A percentile compares a stretch with the other conserved stretches of the same genome.
phyloP scores from a whole-genome alignment of 2,888 invertebrate genomes.

The Rhimphoctona megacephalus region DNA sequence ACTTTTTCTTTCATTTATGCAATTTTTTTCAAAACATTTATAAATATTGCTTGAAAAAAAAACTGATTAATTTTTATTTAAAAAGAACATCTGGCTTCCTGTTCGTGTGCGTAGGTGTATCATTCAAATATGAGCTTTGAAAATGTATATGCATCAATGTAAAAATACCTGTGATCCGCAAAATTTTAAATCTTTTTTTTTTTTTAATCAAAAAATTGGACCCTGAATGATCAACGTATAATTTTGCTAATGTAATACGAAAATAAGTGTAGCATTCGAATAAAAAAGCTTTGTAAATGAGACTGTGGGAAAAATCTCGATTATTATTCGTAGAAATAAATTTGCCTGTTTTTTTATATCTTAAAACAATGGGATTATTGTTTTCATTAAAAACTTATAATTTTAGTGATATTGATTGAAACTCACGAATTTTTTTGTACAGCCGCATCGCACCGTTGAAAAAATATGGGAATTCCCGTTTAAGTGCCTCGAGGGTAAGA shows the following conservation, averaged over 20 bases:
- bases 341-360: background rate
- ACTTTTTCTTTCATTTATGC: background rate
- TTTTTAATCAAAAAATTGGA: background rate
- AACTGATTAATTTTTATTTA: background rate
- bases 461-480: slow-evolving; percentile 86
- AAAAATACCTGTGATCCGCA: background rate
- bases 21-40: background rate
- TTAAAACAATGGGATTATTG: background rate
- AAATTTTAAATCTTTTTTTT: background rate
- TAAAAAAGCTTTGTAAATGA: slow-evolving; percentile 16
- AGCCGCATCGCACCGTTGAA: slow-evolving; percentile 86
- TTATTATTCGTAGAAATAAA: background rate
- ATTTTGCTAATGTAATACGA: background rate
- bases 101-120: background rate
- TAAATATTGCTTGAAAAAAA: background rate
- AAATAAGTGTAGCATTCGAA: background rate
- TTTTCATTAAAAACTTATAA: slow-evolving; percentile 1
- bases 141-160: background rate
- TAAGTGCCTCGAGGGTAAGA: slow-evolving; percentile 86
- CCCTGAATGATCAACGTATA: background rate
- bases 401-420: slow-evolving; percentile 21
- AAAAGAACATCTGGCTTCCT: background rate
- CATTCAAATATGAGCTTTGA: background rate
- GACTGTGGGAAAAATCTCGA: background rate
- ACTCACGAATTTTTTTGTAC: slow-evolving; percentile 86